These are phyloP conservation scores for Datnioides undecimradiatus DNA, from an alignment of 2,113 vertebrate genomes.

Conservation along the genomic window DNA sequence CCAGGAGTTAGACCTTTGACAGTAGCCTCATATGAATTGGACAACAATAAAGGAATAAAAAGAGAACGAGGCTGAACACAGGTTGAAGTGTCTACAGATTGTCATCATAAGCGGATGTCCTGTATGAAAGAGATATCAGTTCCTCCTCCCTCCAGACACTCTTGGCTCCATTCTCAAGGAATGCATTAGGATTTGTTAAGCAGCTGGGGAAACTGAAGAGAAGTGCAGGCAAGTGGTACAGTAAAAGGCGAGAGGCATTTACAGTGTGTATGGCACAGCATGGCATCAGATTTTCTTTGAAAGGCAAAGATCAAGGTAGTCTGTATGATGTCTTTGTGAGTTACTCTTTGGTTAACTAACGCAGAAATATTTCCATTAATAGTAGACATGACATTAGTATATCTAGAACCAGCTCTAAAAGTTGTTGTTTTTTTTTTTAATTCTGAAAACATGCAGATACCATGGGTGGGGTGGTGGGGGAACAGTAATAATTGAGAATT, in stretches of 20 bases:
- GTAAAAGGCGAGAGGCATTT: slow-evolving; percentile 43
- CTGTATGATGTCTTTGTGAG: slow-evolving; percentile 24
- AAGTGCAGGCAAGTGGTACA: slow-evolving; percentile 35
- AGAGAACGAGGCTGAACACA: slow-evolving; percentile 4
- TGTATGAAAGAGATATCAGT: slow-evolving; percentile 9
- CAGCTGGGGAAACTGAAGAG: slow-evolving; percentile 34
- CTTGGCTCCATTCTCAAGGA: slow-evolving; percentile 36
- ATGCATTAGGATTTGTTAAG: slow-evolving; percentile 55
- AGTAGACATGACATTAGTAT: slow-evolving; percentile 3
- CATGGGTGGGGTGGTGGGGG: slow-evolving; percentile 4
- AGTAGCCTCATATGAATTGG: not conserved
- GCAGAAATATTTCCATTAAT: slow-evolving; percentile 19
- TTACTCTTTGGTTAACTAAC: not conserved
- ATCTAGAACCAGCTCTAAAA: slow-evolving; percentile 21
- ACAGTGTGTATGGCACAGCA: slow-evolving; percentile 27
- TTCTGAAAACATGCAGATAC: slow-evolving; percentile 33
- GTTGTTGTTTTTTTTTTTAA: slow-evolving; percentile 10
- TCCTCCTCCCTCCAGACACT: slow-evolving; percentile 10
- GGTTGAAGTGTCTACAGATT: slow-evolving; percentile 30
- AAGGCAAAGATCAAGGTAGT: slow-evolving; percentile 27
- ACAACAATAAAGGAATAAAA: not conserved
- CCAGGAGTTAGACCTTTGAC: too few relatives aligned
- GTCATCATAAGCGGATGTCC: slow-evolving; percentile 15
- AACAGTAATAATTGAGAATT: slow-evolving; percentile 50
- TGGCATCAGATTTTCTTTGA: slow-evolving; percentile 25